Evolutionary conservation across 2,888 invertebrate species (phyloP).

Genomic region (Eulithis prunata): DNA sequence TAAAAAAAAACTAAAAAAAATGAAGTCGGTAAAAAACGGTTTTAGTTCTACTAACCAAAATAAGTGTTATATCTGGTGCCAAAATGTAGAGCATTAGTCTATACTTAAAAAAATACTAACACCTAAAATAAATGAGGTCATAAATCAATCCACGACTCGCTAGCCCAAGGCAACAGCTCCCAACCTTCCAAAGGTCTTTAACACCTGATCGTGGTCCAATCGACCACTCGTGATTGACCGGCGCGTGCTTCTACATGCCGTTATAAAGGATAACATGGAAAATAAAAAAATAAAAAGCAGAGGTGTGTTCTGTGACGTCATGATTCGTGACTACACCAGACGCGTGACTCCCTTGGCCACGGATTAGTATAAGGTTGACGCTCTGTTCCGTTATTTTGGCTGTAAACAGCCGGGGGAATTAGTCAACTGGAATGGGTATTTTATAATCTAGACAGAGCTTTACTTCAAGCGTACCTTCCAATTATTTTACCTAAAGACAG

Average conservation of each 20-base stretch:
- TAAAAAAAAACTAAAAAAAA: no score
- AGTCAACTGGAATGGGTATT: constrained; percentile 1
- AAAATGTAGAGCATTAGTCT: no score
- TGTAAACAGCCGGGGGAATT: constrained; percentile 9
- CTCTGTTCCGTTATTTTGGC: constrained; percentile 21
- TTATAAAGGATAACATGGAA: constrained; percentile 43
- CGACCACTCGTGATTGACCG: constrained; percentile 42
- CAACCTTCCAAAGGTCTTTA: constrained; percentile 27
- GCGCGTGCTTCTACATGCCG: constrained; percentile 39
- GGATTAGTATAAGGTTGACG: constrained; percentile 28
- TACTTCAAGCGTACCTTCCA: no score
- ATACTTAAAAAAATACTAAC: neutral
- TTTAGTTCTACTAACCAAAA: neutral
- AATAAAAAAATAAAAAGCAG: constrained; percentile 36
- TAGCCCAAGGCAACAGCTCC: constrained; percentile 17
- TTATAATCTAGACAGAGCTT: neutral
- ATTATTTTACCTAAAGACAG: no score
- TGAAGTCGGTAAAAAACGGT: no score
- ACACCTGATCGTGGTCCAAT: constrained; percentile 28
- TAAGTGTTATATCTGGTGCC: neutral
- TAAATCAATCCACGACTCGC: constrained; percentile 10
- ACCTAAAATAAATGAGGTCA: constrained; percentile 7
- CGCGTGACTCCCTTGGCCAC: constrained; percentile 61
- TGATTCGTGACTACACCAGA: constrained; percentile 54
- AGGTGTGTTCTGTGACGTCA: constrained; percentile 58